Evolutionary conservation across 2,797 vertebrate genomes (phyloP), one percentile per base, ranked within the genome.

Genomic region (Sebastes dallii): DNA sequence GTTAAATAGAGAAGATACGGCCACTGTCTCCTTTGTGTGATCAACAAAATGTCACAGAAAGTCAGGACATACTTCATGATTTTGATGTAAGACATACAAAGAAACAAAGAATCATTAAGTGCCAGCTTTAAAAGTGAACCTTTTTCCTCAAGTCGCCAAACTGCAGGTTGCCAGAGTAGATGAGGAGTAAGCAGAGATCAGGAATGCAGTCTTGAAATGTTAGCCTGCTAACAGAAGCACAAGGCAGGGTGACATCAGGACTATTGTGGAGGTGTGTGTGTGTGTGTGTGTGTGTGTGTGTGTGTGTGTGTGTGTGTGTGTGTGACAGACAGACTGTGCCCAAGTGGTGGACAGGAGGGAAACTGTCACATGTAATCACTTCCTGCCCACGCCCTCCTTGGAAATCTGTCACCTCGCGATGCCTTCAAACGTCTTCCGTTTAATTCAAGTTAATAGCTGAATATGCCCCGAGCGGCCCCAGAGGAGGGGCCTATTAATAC

Each of bases 151-250:
- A 50, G 74, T 54, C 56, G 71, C 27, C 78, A 77, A 81, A 69
- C 61, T 77, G 66, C 79, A 81, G 73, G 64, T 87, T 87, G 71
- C 67, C 77, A 81, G 62, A 81, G 74, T 55, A 72, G 77, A 81
- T 46, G 81, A 82, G 65, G 81, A 78, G 84, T 60, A 85, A 84
- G 77, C 64, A 74, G 78, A 77, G 76, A 78, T 82, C 78, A 79
- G 78, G 88, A 91, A 95, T 85, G 85, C 52, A 50, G 81, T 80
- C 82, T 78, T 86, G 92, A 95, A 95, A 95, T 72, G 76, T 81
- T 87, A 94, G 75, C 85, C 84, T 78, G 73, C 84, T 60, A 78
- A 86, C 74, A 80, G 88, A 93, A 92, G 91, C 86, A 50, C 10
- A 12, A 66, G 29, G 70, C 76, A 72, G 84, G 82, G 81, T 86